These are phyloP conservation scores for Leuctra nigra DNA, from an alignment of 2,888 invertebrate species.

Conservation along the genomic window DNA sequence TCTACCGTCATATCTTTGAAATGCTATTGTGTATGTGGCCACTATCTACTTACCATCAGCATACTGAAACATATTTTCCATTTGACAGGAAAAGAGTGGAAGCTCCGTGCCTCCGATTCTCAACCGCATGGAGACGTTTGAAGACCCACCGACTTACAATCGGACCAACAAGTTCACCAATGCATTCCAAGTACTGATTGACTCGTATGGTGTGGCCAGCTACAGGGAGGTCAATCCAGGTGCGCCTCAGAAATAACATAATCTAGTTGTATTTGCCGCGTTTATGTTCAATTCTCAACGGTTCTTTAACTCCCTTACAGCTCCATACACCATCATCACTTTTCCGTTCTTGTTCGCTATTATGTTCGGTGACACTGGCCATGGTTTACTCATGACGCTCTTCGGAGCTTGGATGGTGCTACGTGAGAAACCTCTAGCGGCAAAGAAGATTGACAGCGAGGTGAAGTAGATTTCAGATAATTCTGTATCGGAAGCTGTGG, in stretches of 20 bases:
- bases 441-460: conserved; percentile 85
- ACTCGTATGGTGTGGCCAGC: conserved; percentile 92
- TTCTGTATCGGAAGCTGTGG: background rate
- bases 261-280: background rate
- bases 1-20: too few species aligned
- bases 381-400: conserved; percentile 84
- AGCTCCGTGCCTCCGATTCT: conserved; percentile 94
- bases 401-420: conserved; percentile 94
- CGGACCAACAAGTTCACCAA: conserved; percentile 93
- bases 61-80: conserved; percentile 22
- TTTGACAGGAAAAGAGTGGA: conserved; percentile 76
- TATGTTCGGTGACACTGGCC: conserved; percentile 99
- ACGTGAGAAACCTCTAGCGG: conserved; percentile 83
- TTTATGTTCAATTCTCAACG: too few species aligned
- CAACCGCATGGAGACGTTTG: conserved; percentile 85
- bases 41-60: too few species aligned
- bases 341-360: conserved; percentile 97
- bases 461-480: conserved; percentile 39
- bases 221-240: conserved; percentile 96
- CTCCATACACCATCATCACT: conserved; percentile 94
- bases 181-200: conserved; percentile 91
- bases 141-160: conserved; percentile 92
- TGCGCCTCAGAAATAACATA: conserved; percentile 34
- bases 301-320: too few species aligned
- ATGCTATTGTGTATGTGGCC: too few species aligned